phyloP scores from a whole-genome alignment of 2,113 vertebrate genomes.

The Propithecus coquereli region DNA sequence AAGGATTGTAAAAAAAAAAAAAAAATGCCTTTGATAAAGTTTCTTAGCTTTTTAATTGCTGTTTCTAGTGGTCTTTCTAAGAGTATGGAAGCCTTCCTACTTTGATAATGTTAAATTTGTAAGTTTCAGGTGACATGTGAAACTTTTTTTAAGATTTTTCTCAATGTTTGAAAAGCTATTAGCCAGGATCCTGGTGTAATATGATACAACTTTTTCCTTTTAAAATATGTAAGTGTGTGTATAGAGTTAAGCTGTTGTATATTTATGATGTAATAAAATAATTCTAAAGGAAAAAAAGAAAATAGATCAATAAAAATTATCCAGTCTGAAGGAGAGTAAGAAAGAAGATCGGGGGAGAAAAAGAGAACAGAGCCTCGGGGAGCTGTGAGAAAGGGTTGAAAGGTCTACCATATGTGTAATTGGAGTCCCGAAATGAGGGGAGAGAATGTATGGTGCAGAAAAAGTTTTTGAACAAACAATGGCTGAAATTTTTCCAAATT shows the following conservation, averaged over 20 bases:
- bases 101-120: conserved; percentile 93
- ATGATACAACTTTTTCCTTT: conserved; percentile 90
- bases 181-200: conserved; percentile 93
- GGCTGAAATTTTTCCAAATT: neutral
- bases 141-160: conserved; percentile 91
- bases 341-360: neutral
- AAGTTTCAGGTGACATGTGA: conserved; percentile 91
- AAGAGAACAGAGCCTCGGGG: neutral
- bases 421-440: neutral
- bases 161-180: conserved; percentile 91
- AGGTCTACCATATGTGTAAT: neutral
- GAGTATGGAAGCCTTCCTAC: conserved; percentile 90
- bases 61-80: conserved; percentile 93
- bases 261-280: conserved; percentile 94
- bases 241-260: conserved; percentile 94
- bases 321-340: neutral
- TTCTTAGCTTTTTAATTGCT: conserved; percentile 92
- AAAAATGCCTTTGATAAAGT: conserved; percentile 88
- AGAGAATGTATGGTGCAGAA: neutral
- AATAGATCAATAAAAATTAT: neutral
- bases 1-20: conserved; percentile 90
- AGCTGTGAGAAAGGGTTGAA: neutral
- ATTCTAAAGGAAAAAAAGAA: conserved; percentile 89
- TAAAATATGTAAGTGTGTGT: conserved; percentile 91
- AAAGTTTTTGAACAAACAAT: neutral